Evolutionary conservation across 1,140 invertebrate genomes (phyloP).

Genomic region (Copidosoma floridanum): DNA sequence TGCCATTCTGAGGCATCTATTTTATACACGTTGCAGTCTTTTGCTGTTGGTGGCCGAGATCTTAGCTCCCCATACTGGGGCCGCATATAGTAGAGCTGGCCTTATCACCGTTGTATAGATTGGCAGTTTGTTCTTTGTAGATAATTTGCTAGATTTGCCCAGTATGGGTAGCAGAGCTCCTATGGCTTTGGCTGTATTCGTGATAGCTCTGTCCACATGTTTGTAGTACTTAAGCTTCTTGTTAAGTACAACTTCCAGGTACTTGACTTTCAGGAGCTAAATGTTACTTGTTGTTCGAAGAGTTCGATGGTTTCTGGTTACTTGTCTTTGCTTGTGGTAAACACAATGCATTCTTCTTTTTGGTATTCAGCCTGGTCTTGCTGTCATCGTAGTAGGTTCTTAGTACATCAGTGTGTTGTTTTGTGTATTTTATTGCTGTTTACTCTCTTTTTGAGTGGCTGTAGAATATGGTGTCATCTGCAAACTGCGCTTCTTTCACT

Average conservation of each 20-base stretch:
- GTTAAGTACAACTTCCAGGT: conserved; percentile 36
- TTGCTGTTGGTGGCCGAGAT: neutral
- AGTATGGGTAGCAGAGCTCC: conserved; percentile 31
- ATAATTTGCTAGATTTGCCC: conserved; percentile 24
- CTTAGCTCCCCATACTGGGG: conserved; percentile 5
- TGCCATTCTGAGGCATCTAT: conserved; percentile 21
- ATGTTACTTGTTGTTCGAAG: too few relatives aligned
- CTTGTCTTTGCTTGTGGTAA: neutral
- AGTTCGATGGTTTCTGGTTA: too few relatives aligned
- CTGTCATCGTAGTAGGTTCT: neutral
- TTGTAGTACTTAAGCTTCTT: conserved; percentile 26
- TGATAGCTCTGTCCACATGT: conserved; percentile 25
- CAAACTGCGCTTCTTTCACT: too few relatives aligned
- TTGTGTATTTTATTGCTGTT: neutral
- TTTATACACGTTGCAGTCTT: conserved; percentile 15
- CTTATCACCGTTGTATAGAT: conserved; percentile 28
- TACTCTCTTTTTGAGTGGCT: conserved; percentile 26
- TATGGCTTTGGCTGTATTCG: conserved; percentile 26
- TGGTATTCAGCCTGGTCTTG: neutral
- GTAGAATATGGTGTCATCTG: too few relatives aligned
- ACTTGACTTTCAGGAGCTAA: conserved; percentile 25
- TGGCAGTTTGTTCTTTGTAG: conserved; percentile 33
- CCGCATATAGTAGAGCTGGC: conserved; percentile 16
- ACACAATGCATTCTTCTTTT: neutral
- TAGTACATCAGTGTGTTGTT: neutral